phyloP scores from a whole-genome alignment of 2,888 invertebrate genomes.

The Drosophila nigritarsus region DNA sequence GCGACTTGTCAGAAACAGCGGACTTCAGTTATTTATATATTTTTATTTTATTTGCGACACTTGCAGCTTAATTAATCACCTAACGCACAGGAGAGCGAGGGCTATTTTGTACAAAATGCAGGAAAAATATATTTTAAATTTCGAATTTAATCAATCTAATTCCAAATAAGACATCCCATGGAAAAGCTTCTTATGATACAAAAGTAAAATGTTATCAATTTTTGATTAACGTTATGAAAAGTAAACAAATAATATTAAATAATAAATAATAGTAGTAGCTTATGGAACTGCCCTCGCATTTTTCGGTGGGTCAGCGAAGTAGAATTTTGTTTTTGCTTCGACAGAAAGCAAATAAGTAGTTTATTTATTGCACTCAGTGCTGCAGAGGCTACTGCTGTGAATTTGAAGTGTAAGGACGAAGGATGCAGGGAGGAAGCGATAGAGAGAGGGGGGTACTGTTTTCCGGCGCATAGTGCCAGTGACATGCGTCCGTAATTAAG shows the following conservation, averaged over 20 bases:
- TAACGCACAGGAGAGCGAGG: slow-evolving; percentile 21
- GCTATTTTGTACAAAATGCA: background rate
- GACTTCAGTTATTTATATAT: slow-evolving; percentile 32
- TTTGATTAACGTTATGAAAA: background rate
- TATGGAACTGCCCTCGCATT: slow-evolving; percentile 15
- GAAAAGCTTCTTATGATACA: background rate
- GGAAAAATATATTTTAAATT: background rate
- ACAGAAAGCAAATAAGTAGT: slow-evolving; percentile 45
- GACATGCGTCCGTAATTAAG: slow-evolving; percentile 83
- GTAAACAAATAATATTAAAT: too few relatives aligned
- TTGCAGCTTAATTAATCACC: slow-evolving; percentile 67
- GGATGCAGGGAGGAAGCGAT: background rate
- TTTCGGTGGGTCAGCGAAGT: background rate
- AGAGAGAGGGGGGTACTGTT: background rate
- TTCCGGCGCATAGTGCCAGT: slow-evolving; percentile 53
- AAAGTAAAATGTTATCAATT: background rate
- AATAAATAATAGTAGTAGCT: too few relatives aligned
- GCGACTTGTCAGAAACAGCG: slow-evolving; percentile 62
- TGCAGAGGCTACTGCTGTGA: slow-evolving; percentile 3
- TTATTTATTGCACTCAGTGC: slow-evolving; percentile 49
- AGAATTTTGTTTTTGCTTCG: slow-evolving; percentile 14
- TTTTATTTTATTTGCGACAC: slow-evolving; percentile 27
- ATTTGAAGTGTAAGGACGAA: background rate
- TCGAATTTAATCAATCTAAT: background rate
- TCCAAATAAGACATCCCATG: background rate